A percentile compares a stretch with the other conserved stretches of the same genome.
Evolutionary conservation across 2,113 vertebrate species (phyloP).

Genomic region (Neodon shergylaensis): DNA sequence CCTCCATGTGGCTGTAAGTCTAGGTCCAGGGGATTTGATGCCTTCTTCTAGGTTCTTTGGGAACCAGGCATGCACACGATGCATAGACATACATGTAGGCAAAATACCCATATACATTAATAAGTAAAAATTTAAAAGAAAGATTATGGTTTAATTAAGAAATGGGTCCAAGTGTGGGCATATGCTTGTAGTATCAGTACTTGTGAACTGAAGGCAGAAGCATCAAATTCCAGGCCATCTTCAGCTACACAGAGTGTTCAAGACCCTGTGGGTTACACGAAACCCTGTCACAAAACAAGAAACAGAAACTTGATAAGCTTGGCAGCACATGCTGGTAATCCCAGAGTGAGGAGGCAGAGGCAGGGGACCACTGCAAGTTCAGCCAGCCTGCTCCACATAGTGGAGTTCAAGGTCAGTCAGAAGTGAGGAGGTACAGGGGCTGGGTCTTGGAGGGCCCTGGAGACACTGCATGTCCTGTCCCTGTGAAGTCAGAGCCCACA

Average conservation of each 20-base stretch:
- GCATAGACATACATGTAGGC: too few species aligned
- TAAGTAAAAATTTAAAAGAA: not conserved
- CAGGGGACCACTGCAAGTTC: not conserved
- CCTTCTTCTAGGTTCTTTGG: not conserved
- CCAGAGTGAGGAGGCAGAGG: not conserved
- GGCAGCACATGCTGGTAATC: not conserved
- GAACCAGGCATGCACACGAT: not conserved
- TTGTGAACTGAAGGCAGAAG: not conserved
- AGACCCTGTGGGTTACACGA: not conserved
- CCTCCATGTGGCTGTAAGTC: not conserved
- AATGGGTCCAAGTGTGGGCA: not conserved
- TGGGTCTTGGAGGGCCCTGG: not conserved
- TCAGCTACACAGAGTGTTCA: not conserved
- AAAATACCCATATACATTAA: not conserved
- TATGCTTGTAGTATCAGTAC: not conserved
- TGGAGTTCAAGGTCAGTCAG: not conserved
- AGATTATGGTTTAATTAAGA: not conserved
- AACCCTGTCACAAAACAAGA: not conserved
- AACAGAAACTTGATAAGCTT: not conserved
- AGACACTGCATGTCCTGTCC: not conserved
- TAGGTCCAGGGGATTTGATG: not conserved
- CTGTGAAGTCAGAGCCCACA: rapidly evolving
- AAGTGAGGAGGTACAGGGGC: not conserved
- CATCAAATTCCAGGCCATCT: not conserved
- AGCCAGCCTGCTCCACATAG: not conserved